Evolutionary conservation across 2,888 invertebrate genomes (phyloP).

Genomic region (Macaria liturata): DNA sequence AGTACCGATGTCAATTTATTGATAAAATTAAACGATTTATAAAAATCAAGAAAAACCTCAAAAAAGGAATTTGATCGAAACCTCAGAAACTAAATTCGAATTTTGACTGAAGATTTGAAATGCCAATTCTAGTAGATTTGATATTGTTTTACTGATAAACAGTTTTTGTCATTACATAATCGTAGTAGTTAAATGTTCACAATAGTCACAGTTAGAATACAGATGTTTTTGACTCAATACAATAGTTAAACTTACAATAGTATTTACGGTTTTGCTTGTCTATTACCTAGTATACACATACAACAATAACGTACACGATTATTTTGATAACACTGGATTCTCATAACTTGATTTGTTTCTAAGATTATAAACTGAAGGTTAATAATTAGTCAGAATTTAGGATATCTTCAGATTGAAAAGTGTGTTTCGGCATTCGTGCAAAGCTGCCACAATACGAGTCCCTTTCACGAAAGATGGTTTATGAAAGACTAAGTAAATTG

Average conservation of each 20-base stretch:
- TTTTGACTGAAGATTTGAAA: slow-evolving; percentile 29
- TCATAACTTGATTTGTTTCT: neutral
- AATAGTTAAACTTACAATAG: slow-evolving; percentile 33
- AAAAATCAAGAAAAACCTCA: neutral
- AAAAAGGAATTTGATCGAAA: neutral
- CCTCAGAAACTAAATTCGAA: slow-evolving; percentile 13
- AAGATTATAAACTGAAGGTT: too few species aligned
- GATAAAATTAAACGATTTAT: slow-evolving; percentile 4
- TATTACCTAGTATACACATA: slow-evolving; percentile 22
- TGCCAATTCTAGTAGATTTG: slow-evolving; percentile 34
- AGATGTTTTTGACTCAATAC: slow-evolving; percentile 35
- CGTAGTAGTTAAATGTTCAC: slow-evolving; percentile 33
- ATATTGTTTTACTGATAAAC: slow-evolving; percentile 31
- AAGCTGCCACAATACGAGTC: slow-evolving; percentile 65
- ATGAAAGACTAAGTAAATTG: too few species aligned
- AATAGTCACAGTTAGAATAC: slow-evolving; percentile 35
- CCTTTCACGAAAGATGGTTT: too few species aligned
- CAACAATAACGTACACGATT: slow-evolving; percentile 5
- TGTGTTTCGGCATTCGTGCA: slow-evolving; percentile 60
- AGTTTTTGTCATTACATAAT: slow-evolving; percentile 33
- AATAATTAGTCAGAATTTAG: slow-evolving; percentile 19
- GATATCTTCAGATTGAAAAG: slow-evolving; percentile 6
- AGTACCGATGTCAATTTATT: slow-evolving; percentile 30
- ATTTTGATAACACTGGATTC: slow-evolving; percentile 3
- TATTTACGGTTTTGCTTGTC: slow-evolving; percentile 33